A percentile compares a stretch with the other conserved stretches of the same genome.
These are phyloP conservation scores for Lytechinus pictus DNA, from an alignment of 35 echinoderm and acorn worm genomes.

Conservation along the genomic window DNA sequence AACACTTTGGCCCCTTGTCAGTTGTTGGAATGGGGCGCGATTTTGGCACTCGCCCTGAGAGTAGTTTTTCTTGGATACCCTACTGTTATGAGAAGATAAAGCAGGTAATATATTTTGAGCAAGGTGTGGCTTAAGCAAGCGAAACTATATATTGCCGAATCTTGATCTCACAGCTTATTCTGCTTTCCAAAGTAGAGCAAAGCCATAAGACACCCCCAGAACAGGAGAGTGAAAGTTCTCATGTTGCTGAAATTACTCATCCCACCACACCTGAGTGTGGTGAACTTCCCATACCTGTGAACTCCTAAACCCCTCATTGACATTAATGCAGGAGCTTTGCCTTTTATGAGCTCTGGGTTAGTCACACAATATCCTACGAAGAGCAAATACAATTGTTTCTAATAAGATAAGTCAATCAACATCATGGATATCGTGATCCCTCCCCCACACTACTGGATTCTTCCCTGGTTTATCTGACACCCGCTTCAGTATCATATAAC, in stretches of 20 bases:
- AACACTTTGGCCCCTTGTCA: too few relatives aligned
- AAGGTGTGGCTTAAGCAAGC: background rate
- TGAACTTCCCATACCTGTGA: background rate
- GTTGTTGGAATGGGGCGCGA: too few relatives aligned
- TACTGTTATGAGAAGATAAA: background rate
- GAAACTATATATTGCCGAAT: background rate
- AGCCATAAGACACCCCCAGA: background rate
- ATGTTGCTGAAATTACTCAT: background rate
- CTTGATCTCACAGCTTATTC: background rate
- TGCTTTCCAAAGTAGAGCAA: background rate
- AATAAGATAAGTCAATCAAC: too few relatives aligned
- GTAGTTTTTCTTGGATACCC: background rate
- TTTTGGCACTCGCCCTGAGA: too few relatives aligned
- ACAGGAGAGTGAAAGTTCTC: conserved; percentile 1
- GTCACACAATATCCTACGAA: background rate
- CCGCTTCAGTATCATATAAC: background rate
- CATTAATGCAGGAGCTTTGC: background rate
- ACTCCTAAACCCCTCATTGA: background rate
- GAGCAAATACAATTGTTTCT: background rate
- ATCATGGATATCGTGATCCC: too few relatives aligned
- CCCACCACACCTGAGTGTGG: background rate
- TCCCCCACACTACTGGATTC: too few relatives aligned
- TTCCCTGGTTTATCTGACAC: too few relatives aligned
- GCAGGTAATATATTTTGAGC: background rate
- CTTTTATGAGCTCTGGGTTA: background rate